Percentiles rank a stretch among this genome's conserved stretches.
These are phyloP conservation scores for Pteropus alecto DNA, from an alignment of 2,113 vertebrate genomes.

Conservation along the genomic window DNA sequence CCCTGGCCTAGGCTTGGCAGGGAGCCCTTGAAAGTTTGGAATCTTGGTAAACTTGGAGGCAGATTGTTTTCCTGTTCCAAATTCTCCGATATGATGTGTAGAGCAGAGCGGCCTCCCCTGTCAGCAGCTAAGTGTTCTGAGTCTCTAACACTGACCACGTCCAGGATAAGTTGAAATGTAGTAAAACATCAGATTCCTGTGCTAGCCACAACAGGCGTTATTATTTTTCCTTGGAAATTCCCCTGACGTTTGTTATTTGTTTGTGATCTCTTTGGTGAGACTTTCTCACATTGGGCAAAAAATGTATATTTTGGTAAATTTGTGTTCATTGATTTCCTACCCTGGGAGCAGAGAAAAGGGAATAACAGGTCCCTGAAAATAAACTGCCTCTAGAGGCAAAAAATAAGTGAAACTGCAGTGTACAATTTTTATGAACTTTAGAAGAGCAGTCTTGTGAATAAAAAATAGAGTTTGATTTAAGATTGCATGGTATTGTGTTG, in stretches of 20 bases:
- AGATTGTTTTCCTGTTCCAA: not conserved
- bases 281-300: not conserved
- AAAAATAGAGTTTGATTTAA: not conserved
- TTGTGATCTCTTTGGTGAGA: slow-evolving; percentile 1
- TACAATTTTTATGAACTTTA: not conserved
- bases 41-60: not conserved
- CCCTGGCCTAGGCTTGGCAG: not conserved
- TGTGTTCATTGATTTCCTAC: not conserved
- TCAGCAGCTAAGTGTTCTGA: not conserved
- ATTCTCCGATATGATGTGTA: not conserved
- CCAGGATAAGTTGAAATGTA: not conserved
- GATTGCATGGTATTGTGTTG: not conserved
- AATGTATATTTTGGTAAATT: not conserved
- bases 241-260: not conserved
- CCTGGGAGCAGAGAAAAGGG: not conserved
- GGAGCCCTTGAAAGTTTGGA: not conserved
- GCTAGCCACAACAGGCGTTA: not conserved
- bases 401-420: not conserved
- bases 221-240: slow-evolving; percentile 14
- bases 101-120: not conserved
- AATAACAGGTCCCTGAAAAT: not conserved
- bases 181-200: not conserved
- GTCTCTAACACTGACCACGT: not conserved
- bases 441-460: not conserved
- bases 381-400: not conserved